These are phyloP conservation scores for Apistogramma diplotaenia DNA, from an alignment of 2,113 vertebrate genomes.

Conservation along the genomic window DNA sequence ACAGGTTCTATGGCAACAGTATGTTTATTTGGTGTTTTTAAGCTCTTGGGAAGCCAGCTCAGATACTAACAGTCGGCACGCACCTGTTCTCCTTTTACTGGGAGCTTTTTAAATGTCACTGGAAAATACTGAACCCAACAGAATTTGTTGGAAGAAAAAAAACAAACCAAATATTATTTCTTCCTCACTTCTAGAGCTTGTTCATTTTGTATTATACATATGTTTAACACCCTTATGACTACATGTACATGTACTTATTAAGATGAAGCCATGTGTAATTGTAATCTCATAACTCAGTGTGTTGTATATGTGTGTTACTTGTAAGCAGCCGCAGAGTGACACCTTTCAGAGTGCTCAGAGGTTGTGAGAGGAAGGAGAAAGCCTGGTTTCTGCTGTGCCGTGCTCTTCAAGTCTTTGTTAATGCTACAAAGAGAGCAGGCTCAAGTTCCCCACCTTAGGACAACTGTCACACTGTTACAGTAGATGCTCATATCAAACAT, in stretches of 20 bases:
- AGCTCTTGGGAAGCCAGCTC: slow-evolving; percentile 45
- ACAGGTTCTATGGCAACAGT: slow-evolving; percentile 69
- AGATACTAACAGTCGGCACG: slow-evolving; percentile 1
- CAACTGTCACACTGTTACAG: background rate
- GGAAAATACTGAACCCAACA: background rate
- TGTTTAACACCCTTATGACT: background rate
- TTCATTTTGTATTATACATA: background rate
- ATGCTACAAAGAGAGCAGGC: background rate
- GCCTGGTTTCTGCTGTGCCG: background rate
- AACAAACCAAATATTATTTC: background rate
- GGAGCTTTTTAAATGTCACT: slow-evolving; percentile 43
- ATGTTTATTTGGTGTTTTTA: slow-evolving; percentile 54
- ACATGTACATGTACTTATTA: background rate
- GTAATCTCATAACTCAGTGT: background rate
- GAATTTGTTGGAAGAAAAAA: background rate
- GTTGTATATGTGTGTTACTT: background rate
- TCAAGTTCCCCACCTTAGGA: background rate
- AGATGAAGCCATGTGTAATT: too few relatives aligned
- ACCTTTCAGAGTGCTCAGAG: background rate
- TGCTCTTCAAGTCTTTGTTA: background rate
- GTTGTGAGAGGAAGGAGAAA: background rate
- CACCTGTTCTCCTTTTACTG: slow-evolving; percentile 17
- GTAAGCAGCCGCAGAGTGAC: background rate
- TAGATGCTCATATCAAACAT: background rate
- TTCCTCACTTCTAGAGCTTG: background rate